Conservation (phyloP, 2,888 invertebrate genomes). For the Drosophila colorata region DNA sequence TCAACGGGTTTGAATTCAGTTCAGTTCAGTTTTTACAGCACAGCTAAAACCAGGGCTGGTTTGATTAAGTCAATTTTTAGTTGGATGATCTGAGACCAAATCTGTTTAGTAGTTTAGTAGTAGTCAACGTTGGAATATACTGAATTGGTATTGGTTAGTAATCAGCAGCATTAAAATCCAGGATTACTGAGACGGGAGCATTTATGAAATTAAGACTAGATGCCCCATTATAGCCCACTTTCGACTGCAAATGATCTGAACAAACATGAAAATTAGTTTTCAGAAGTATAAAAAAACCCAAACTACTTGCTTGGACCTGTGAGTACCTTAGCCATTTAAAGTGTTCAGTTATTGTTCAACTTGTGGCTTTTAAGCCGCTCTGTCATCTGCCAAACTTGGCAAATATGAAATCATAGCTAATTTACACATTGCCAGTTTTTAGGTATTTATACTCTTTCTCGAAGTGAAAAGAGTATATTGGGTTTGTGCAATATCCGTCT, state of each 20-base stretch:
- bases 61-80: neutral
- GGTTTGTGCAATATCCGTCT: too few relatives aligned
- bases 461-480: too few relatives aligned
- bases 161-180: too few relatives aligned
- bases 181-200: too few relatives aligned
- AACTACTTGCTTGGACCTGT: neutral
- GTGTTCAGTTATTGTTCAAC: slow-evolving; percentile 6
- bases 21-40: neutral
- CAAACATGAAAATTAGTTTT: neutral
- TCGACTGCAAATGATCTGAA: neutral
- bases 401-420: slow-evolving; percentile 73
- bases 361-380: slow-evolving; percentile 1
- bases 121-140: too few relatives aligned
- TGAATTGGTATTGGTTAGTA: too few relatives aligned
- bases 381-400: slow-evolving; percentile 17
- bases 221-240: neutral
- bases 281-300: neutral
- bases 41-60: neutral
- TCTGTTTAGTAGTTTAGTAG: too few relatives aligned
- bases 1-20: slow-evolving; percentile 11
- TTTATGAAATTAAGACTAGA: too few relatives aligned
- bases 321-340: neutral
- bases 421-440: slow-evolving; percentile 67
- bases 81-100: too few relatives aligned
- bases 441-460: neutral